Evolutionary conservation across 2,797 vertebrate genomes (phyloP).

Genomic region (Novumbra hubbsi): DNA sequence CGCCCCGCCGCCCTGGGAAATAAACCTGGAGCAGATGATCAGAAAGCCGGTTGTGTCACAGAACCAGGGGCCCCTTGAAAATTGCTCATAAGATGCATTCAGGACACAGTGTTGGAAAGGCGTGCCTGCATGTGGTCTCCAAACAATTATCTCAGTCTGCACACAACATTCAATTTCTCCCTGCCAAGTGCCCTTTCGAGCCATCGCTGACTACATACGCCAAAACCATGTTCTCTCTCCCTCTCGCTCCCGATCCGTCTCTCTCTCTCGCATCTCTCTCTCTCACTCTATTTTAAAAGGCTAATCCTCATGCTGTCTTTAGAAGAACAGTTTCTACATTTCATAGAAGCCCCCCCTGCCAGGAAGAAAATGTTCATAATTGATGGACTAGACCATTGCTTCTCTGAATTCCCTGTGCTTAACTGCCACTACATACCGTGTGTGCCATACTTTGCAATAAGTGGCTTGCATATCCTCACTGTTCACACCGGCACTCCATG

Average conservation of each 20-base stretch:
- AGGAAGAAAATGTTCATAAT: background rate
- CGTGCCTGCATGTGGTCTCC: background rate
- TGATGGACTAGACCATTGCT: background rate
- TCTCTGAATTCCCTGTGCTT: background rate
- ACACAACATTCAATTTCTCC: background rate
- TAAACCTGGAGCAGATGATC: constrained; percentile 22
- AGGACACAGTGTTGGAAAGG: background rate
- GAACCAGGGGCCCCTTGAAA: background rate
- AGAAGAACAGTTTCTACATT: background rate
- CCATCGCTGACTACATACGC: background rate
- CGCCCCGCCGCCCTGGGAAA: background rate
- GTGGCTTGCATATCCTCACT: background rate
- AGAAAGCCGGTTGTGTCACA: constrained; percentile 15
- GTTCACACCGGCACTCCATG: background rate
- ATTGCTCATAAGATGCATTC: constrained; percentile 1
- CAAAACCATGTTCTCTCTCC: background rate
- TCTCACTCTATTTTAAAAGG: background rate
- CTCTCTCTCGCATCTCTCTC: background rate
- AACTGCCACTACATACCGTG: background rate
- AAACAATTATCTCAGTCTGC: constrained; percentile 9
- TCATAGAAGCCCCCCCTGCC: background rate
- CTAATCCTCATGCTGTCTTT: background rate
- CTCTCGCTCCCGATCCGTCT: background rate
- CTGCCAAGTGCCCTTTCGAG: background rate
- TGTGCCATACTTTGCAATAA: background rate